These are phyloP conservation scores for Alexandromys fortis DNA, from an alignment of 2,113 vertebrate genomes.

Conservation along the genomic window DNA sequence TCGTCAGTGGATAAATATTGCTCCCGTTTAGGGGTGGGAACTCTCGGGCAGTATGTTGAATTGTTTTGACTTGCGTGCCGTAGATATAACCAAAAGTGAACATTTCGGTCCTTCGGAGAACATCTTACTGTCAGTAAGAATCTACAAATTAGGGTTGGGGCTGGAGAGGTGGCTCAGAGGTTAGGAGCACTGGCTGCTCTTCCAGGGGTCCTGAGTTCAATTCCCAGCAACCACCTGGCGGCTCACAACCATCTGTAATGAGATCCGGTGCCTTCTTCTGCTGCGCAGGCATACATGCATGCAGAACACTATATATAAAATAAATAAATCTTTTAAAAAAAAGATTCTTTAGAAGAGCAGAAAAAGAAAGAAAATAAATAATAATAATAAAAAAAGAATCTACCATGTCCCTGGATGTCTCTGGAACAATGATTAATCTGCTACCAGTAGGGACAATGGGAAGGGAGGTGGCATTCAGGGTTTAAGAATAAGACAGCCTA, in stretches of 20 bases:
- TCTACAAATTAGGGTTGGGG: not conserved
- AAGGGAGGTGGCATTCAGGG: not conserved
- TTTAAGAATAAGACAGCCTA: not conserved
- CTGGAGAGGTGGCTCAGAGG: too few relatives aligned
- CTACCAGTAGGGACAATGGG: not conserved
- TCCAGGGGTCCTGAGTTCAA: too few relatives aligned
- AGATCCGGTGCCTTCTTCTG: too few relatives aligned
- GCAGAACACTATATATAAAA: too few relatives aligned
- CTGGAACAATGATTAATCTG: not conserved
- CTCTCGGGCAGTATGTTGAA: not conserved
- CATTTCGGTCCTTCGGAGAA: not conserved
- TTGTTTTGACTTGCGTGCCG: constrained; percentile 14
- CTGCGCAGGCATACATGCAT: too few relatives aligned
- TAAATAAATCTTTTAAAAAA: too few relatives aligned
- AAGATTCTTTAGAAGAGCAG: too few relatives aligned
- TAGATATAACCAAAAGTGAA: not conserved
- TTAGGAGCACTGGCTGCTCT: too few relatives aligned
- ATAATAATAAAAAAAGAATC: too few relatives aligned
- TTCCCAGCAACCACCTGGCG: too few relatives aligned
- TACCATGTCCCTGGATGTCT: not conserved
- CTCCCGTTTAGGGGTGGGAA: not conserved
- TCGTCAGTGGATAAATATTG: not conserved
- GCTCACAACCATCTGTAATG: too few relatives aligned
- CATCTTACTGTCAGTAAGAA: not conserved
- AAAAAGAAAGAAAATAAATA: too few relatives aligned